phyloP scores from a whole-genome alignment of 2,888 invertebrate genomes.

The Patella caerulea region DNA sequence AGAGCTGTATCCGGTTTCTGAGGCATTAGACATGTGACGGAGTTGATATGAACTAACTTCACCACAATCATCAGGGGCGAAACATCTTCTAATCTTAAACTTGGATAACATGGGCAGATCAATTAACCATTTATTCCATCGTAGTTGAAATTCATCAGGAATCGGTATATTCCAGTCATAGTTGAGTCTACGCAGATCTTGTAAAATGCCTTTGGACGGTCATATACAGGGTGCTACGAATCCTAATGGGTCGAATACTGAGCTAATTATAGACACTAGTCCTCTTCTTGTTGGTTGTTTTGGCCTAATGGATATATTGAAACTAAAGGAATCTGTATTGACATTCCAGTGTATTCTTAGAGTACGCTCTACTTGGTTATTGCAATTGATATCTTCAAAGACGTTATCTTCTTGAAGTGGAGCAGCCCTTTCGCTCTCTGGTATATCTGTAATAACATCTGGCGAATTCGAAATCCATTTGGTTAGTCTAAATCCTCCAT shows the following conservation, averaged over 20 bases:
- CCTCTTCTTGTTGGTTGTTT: constrained; percentile 13
- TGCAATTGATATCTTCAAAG: background rate
- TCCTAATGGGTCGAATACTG: constrained; percentile 24
- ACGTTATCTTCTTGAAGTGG: background rate
- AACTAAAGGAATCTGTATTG: constrained; percentile 14
- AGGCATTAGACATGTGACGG: constrained; percentile 24
- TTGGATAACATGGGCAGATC: background rate
- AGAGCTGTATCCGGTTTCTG: constrained; percentile 13
- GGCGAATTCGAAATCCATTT: too few species aligned
- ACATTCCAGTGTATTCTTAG: constrained; percentile 19
- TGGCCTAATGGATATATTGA: constrained; percentile 11
- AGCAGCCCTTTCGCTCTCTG: background rate
- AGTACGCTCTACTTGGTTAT: constrained; percentile 9
- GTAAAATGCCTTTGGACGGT: constrained; percentile 20
- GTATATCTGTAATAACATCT: background rate
- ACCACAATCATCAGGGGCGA: background rate
- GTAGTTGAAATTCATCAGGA: constrained; percentile 6
- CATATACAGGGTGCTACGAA: constrained; percentile 16
- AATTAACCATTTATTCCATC: background rate
- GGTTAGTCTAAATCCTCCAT: too few species aligned
- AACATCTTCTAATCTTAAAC: constrained; percentile 8
- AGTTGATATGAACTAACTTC: background rate
- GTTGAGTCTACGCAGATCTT: constrained; percentile 6
- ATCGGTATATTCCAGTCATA: constrained; percentile 17
- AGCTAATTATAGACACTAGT: constrained; percentile 9